Conservation (phyloP, 2,888 invertebrate species). For the Noctua pronuba region DNA sequence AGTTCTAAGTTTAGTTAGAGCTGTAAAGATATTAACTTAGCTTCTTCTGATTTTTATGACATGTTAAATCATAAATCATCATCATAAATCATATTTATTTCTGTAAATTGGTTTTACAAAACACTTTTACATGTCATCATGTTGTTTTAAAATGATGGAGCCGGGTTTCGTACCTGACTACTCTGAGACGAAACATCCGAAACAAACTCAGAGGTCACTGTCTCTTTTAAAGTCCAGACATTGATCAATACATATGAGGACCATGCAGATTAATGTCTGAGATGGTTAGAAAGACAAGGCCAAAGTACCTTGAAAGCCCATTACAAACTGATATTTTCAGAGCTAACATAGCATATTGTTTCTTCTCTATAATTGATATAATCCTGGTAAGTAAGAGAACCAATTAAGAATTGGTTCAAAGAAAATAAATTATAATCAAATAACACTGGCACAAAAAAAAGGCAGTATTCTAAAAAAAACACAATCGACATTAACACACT, state of each 20-base stretch:
- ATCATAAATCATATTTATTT: too few species aligned
- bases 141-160: too few species aligned
- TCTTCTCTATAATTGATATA: neutral
- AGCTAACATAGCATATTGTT: neutral
- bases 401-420: neutral
- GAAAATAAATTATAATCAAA: neutral
- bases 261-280: too few species aligned
- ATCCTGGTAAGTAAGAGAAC: neutral
- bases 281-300: neutral
- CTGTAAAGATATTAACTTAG: neutral
- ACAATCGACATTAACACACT: conserved; percentile 9
- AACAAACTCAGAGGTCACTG: too few species aligned
- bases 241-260: too few species aligned
- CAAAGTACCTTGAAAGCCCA: neutral
- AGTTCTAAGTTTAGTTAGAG: neutral
- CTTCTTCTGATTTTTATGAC: neutral
- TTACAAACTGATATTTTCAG: neutral
- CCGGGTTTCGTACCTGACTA: too few species aligned
- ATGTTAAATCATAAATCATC: too few species aligned
- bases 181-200: too few species aligned
- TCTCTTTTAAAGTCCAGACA: too few species aligned
- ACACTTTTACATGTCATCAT: too few species aligned
- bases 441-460: neutral
- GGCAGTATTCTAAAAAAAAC: neutral
- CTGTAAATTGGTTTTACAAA: too few species aligned